phyloP scores from a whole-genome alignment of 2,797 vertebrate species.

The Gouania willdenowi region DNA sequence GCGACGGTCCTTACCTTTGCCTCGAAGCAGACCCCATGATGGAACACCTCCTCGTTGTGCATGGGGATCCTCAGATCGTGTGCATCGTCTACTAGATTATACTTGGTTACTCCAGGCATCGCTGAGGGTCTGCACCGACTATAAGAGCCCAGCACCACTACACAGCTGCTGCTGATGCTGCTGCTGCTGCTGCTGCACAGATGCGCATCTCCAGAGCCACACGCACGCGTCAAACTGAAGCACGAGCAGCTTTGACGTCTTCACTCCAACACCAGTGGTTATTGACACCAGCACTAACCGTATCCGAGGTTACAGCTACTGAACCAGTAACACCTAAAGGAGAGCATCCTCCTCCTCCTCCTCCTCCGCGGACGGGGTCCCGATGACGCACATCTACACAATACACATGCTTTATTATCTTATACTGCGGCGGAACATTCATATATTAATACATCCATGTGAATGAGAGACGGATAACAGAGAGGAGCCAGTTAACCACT shows the following conservation, averaged over 20 bases:
- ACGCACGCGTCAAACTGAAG: too few relatives aligned
- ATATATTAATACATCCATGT: not conserved
- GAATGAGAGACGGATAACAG: not conserved
- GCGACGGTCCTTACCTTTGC: slow-evolving; percentile 87
- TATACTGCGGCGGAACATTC: not conserved
- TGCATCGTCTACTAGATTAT: slow-evolving; percentile 92
- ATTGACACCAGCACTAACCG: too few relatives aligned
- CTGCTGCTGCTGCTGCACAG: slow-evolving; percentile 8
- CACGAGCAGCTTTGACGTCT: too few relatives aligned
- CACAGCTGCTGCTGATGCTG: too few relatives aligned
- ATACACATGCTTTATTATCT: slow-evolving; percentile 1
- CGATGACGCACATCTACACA: slow-evolving; percentile 65
- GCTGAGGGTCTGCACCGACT: too few relatives aligned
- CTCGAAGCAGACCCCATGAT: slow-evolving; percentile 93
- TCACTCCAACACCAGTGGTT: too few relatives aligned
- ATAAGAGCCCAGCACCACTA: too few relatives aligned
- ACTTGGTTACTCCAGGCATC: slow-evolving; percentile 92
- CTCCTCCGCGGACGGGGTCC: slow-evolving; percentile 27
- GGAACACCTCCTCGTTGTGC: slow-evolving; percentile 95
- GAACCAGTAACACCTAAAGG: too few relatives aligned
- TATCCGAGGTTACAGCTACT: too few relatives aligned
- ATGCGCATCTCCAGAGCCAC: slow-evolving; percentile 45
- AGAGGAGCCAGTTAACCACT: not conserved
- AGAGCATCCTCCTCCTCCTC: too few relatives aligned
- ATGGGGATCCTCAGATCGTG: slow-evolving; percentile 89